These are phyloP conservation scores for Halocynthia roretzi DNA, from an alignment of 23 tunicate genomes.

Conservation along the genomic window DNA sequence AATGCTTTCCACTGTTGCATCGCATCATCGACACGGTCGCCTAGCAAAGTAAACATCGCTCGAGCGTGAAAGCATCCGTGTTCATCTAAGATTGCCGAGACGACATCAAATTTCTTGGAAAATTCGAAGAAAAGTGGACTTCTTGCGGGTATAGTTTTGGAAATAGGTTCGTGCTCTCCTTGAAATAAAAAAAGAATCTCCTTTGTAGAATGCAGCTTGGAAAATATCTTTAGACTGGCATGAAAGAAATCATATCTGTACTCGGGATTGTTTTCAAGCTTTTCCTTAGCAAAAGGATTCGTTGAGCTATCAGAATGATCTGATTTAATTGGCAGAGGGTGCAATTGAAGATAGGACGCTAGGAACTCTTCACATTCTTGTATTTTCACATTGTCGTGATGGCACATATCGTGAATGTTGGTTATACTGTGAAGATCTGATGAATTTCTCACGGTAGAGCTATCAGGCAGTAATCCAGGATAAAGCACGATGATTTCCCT, in stretches of 20 bases:
- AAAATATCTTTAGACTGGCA: not conserved
- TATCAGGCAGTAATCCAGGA: conserved; percentile 36
- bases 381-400: conserved; percentile 32
- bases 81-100: conserved; percentile 15
- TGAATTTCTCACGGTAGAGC: conserved; percentile 15
- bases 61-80: conserved; percentile 44
- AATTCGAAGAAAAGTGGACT: conserved; percentile 10
- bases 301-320: not conserved
- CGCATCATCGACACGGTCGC: conserved; percentile 42
- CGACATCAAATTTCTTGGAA: not conserved
- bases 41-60: conserved; percentile 32
- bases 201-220: conserved; percentile 15
- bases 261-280: not conserved
- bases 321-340: not conserved
- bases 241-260: conserved; percentile 1
- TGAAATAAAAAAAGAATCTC: not conserved
- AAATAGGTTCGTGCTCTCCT: conserved; percentile 8
- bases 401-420: conserved; percentile 39
- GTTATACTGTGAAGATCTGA: conserved; percentile 47
- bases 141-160: not conserved
- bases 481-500: conserved; percentile 61
- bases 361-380: conserved; percentile 45
- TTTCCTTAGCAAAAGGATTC: not conserved
- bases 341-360: conserved; percentile 6
- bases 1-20: conserved; percentile 59